phyloP scores from a whole-genome alignment of 92 coral and sea anemone species.

The Umimayanthus chanpuru region DNA sequence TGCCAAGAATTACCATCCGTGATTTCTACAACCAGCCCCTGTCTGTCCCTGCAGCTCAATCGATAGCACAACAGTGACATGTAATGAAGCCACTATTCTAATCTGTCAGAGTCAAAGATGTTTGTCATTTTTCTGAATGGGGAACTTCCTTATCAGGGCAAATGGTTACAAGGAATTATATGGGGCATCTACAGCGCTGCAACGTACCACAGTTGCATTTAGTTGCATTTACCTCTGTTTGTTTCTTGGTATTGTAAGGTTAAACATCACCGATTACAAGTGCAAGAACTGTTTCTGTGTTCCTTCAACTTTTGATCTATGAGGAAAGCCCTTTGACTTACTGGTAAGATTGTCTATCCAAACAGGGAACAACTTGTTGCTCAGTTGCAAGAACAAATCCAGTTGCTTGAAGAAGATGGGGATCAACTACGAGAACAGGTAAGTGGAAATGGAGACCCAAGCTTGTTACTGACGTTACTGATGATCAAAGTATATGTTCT shows the following conservation, averaged over 20 bases:
- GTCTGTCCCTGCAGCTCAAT: too few species aligned
- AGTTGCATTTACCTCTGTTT: background rate
- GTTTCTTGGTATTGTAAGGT: background rate
- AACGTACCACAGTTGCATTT: background rate
- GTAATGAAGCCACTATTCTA: too few species aligned
- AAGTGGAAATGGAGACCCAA: background rate
- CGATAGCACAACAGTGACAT: too few species aligned
- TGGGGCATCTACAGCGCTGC: background rate
- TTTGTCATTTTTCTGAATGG: too few species aligned
- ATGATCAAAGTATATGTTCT: background rate
- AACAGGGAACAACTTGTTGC: conserved; percentile 84
- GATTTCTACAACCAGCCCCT: too few species aligned
- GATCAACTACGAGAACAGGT: conserved; percentile 82
- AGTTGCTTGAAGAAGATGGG: conserved; percentile 83
- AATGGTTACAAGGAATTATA: too few species aligned
- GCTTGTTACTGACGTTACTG: background rate
- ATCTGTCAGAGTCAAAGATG: too few species aligned
- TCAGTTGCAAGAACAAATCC: conserved; percentile 91
- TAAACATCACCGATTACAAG: background rate
- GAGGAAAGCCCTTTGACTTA: background rate
- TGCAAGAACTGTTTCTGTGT: too few species aligned
- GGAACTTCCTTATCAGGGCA: too few species aligned
- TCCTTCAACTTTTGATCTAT: too few species aligned
- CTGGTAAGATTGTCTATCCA: background rate
- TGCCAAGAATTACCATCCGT: background rate